Base-by-base conservation (phyloP, 53 echinoderm and acorn worm genomes). In the Patiria pectinifera region DNA sequence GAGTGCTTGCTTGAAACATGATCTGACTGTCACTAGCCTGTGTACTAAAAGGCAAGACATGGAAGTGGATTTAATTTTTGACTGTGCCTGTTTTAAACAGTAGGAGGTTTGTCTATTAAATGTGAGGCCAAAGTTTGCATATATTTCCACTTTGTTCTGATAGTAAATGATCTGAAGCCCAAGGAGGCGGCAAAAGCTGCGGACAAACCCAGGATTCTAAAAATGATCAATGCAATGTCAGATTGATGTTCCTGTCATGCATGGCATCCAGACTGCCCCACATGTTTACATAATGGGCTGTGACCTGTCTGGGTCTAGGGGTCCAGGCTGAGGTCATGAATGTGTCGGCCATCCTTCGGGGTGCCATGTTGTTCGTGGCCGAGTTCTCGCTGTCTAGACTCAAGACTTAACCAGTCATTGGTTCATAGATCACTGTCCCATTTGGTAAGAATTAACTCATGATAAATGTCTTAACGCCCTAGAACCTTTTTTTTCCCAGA, bases 261-360 rank as follows among this genome's bases (percentile, higher is more conserved):
- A 80, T 89, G 89, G 89, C 66, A 89, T 89, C 89, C 80, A 60
- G 89, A 80, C 89, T 89, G 49, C 66, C 46, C 79, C 44, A 14
- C 22, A 4, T 89, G 80, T 89, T 88, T 88, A 88, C 62, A 58
- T 10, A 44, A 88, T 78, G 59, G 53, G 60, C 19, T 59, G 47
- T 89, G 80, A 80, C 89, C 69, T 63, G 76, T 89, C 12, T 79
- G 47, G 80, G 74, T 60, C 78, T 15, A 24, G 66, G 78, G 89
- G 71, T 47, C 63, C 69, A 63, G 58, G 4, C 89, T 80, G 19
- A 62, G 80, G 89, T 80, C n/a, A 66, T 63, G 66, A 84, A 84
- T 62, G 84, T 62, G 53, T 53, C 53, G 8, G 53, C 5, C 53
- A 53, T 53, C 35, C 35, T 35, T 85, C 4, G 2, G 8, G 23